These are phyloP conservation scores for Callocephalon fimbriatum DNA, from an alignment of 2,113 vertebrate species.

Conservation along the genomic window DNA sequence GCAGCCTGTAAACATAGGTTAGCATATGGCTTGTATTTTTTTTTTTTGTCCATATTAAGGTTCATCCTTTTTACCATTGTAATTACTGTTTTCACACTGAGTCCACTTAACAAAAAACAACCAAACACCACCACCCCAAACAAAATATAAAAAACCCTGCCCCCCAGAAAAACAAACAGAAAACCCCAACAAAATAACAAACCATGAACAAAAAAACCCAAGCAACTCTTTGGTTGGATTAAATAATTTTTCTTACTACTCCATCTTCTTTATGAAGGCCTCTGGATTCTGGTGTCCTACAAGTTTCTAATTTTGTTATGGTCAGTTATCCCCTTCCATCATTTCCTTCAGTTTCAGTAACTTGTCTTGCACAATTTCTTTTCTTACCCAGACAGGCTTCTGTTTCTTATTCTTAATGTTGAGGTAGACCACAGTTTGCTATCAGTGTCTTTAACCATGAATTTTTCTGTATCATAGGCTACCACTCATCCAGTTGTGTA, in stretches of 20 bases:
- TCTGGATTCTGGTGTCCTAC: background rate
- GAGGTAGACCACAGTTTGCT: background rate
- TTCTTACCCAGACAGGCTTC: background rate
- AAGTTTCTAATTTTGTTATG: background rate
- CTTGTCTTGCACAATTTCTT: background rate
- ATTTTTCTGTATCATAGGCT: background rate
- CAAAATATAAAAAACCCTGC: background rate
- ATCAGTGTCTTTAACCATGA: background rate
- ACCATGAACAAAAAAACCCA: accelerated
- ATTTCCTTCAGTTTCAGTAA: background rate
- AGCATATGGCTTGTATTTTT: background rate
- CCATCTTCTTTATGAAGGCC: background rate
- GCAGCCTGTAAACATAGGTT: background rate
- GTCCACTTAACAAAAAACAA: background rate
- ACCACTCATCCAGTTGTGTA: background rate
- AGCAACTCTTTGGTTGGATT: background rate
- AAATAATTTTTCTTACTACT: background rate
- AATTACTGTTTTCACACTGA: background rate
- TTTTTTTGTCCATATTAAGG: background rate
- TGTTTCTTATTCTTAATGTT: background rate
- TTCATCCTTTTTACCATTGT: background rate
- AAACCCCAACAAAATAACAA: background rate
- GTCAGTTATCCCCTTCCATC: background rate
- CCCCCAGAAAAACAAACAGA: background rate
- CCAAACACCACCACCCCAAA: background rate